Percentiles rank a stretch among this genome's conserved stretches.
These are phyloP conservation scores for Acrobasis suavella DNA, from an alignment of 2,888 invertebrate species.

Conservation along the genomic window DNA sequence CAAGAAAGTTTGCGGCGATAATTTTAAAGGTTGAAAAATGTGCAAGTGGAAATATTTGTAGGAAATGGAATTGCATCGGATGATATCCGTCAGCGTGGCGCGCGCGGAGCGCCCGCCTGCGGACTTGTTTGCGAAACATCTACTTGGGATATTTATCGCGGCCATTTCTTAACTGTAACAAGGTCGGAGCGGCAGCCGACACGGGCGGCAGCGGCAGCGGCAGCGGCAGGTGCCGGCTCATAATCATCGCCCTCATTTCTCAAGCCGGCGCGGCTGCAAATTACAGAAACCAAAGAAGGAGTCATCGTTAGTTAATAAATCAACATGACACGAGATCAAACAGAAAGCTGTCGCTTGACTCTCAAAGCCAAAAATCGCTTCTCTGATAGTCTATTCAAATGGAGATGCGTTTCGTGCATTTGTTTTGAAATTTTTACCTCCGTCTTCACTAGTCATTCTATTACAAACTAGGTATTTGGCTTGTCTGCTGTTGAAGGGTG, in stretches of 20 bases:
- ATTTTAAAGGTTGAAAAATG: neutral
- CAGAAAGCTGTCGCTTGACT: too few species aligned
- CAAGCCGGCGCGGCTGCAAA: constrained; percentile 13
- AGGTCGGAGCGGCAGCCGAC: constrained; percentile 19
- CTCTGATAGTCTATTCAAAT: too few species aligned
- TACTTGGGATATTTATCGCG: constrained; percentile 28
- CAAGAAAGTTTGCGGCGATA: neutral
- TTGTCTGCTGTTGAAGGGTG: too few species aligned
- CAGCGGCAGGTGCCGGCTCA: constrained; percentile 28
- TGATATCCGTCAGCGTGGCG: constrained; percentile 4
- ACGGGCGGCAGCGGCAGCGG: neutral
- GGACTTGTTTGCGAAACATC: constrained; percentile 19
- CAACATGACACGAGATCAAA: neutral
- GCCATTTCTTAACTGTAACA: constrained; percentile 30
- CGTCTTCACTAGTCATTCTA: too few species aligned
- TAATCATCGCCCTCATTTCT: constrained; percentile 32
- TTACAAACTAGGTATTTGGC: too few species aligned
- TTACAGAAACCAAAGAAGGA: neutral
- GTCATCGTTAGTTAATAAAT: neutral
- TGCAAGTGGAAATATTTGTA: neutral
- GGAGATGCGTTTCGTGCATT: too few species aligned
- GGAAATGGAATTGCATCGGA: neutral
- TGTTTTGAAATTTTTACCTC: too few species aligned
- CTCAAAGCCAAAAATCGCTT: too few species aligned
- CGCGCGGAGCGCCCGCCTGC: constrained; percentile 14